Percentiles rank a stretch among this genome's conserved stretches.
Evolutionary conservation across 2,113 vertebrate genomes (phyloP).

Genomic region (Ptyas mucosa): DNA sequence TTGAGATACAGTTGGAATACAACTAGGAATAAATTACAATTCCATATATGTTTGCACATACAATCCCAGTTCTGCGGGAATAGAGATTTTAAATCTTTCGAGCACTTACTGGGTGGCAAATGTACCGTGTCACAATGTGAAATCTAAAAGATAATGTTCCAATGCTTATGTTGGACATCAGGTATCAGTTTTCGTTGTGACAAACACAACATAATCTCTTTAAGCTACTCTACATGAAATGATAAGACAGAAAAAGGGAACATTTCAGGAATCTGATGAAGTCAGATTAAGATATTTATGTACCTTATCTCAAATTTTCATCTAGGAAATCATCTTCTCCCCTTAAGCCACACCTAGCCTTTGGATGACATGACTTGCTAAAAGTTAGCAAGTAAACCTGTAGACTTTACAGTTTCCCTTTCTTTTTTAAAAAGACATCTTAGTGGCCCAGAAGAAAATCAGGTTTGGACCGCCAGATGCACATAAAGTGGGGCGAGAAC

Average conservation of each 20-base stretch:
- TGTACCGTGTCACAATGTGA: background rate
- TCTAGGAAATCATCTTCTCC: background rate
- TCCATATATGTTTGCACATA: background rate
- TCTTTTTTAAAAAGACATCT: slow-evolving; percentile 16
- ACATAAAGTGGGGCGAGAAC: background rate
- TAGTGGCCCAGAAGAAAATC: slow-evolving; percentile 45
- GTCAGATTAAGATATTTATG: background rate
- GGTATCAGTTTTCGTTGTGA: background rate
- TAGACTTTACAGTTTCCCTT: background rate
- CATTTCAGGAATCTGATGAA: background rate
- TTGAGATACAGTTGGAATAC: background rate
- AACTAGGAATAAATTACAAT: background rate
- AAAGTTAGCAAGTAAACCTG: background rate
- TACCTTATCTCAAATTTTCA: background rate
- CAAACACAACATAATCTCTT: too few relatives aligned
- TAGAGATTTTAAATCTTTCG: background rate
- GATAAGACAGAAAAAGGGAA: background rate
- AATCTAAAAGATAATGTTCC: background rate
- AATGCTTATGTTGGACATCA: background rate
- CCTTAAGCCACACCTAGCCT: background rate
- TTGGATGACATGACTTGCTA: background rate
- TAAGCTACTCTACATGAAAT: background rate
- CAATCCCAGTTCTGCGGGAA: background rate
- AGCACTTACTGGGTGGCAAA: background rate
- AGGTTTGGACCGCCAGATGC: slow-evolving; percentile 21